Percentiles rank a stretch among this genome's conserved stretches.
Evolutionary conservation across 2,113 vertebrate genomes (phyloP).

Genomic region (Natator depressus): DNA sequence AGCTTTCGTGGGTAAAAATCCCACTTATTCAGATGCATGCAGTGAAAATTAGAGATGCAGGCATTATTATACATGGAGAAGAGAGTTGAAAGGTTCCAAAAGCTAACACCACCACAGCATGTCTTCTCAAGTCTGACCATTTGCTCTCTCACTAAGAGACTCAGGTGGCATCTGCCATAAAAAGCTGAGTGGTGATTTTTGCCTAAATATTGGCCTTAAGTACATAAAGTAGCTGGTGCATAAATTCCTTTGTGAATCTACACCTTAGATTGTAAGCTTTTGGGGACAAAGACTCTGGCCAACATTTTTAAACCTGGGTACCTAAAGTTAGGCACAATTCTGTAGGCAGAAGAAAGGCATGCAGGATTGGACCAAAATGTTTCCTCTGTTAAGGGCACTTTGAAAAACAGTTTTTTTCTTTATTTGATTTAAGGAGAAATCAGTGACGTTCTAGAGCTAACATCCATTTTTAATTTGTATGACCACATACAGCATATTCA

Average conservation of each 20-base stretch:
- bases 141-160: neutral
- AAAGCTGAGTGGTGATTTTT: neutral
- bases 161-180: rapidly evolving
- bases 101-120: neutral
- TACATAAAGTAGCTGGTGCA: too few species aligned
- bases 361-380: neutral
- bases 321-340: neutral
- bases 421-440: neutral
- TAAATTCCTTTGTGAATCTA: neutral
- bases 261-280: neutral
- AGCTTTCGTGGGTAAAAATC: too few species aligned
- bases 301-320: neutral
- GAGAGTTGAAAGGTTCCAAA: neutral
- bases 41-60: too few species aligned
- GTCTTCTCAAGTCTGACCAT: neutral
- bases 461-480: neutral
- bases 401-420: neutral
- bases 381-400: neutral
- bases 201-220: neutral
- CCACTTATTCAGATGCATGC: too few species aligned
- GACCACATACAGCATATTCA: neutral
- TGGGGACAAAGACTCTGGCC: neutral
- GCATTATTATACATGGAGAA: too few species aligned
- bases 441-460: neutral
- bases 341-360: neutral